These are phyloP conservation scores for Eupristina koningsbergeri DNA, from an alignment of 1,140 invertebrate species.

Conservation along the genomic window DNA sequence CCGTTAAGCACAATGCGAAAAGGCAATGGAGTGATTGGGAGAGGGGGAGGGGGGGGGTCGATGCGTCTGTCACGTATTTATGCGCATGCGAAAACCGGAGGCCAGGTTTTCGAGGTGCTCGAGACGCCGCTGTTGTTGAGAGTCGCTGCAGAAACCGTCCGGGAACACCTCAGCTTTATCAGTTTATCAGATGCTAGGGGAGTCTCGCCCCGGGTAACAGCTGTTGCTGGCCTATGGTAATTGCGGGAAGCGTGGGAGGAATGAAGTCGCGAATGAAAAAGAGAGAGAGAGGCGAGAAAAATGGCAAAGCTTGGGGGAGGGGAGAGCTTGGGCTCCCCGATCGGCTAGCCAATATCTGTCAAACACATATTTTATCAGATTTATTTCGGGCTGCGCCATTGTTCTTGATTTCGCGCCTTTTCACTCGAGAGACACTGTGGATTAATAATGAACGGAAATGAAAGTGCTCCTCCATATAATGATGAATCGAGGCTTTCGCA, in stretches of 20 bases:
- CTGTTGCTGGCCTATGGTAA: constrained; percentile 70
- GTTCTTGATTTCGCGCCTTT: constrained; percentile 1
- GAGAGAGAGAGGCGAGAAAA: constrained; percentile 37
- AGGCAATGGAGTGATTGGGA: constrained; percentile 31
- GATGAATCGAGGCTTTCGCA: too few species aligned
- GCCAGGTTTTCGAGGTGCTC: too few species aligned
- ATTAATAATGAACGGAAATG: too few species aligned
- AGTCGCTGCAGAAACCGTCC: constrained; percentile 29
- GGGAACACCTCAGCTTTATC: constrained; percentile 60
- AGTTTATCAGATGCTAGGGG: constrained; percentile 70
- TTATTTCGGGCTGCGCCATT: constrained; percentile 60
- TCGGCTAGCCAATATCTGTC: constrained; percentile 66
- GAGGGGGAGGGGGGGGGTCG: constrained; percentile 15
- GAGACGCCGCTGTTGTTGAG: constrained; percentile 1
- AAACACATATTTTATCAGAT: constrained; percentile 70
- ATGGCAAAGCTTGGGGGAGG: too few species aligned
- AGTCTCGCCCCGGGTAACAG: constrained; percentile 59
- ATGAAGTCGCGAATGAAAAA: constrained; percentile 37
- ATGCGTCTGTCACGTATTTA: constrained; percentile 34
- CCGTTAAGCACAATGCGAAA: constrained; percentile 43
- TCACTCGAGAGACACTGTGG: too few species aligned
- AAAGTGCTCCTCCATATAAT: too few species aligned
- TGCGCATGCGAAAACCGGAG: constrained; percentile 49
- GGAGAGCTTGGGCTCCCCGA: constrained; percentile 48
- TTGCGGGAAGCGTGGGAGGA: constrained; percentile 56